phyloP scores from a whole-genome alignment of 2,797 vertebrate genomes.

The Tenualosa ilisha region DNA sequence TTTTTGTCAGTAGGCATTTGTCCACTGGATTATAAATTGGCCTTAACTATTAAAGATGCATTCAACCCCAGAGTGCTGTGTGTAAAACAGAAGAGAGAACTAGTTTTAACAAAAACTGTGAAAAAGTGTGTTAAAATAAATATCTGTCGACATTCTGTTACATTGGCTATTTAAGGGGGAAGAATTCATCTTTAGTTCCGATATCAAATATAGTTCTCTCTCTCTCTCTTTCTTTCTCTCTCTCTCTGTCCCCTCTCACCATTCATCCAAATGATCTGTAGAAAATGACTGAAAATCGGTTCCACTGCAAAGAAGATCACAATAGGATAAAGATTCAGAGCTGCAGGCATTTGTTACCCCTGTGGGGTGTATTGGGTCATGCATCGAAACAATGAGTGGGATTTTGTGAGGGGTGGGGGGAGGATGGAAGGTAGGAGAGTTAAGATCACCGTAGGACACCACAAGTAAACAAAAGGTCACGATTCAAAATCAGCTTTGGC shows the following conservation, averaged over 20 bases:
- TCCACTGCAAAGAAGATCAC: conserved; percentile 5
- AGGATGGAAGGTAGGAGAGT: neutral
- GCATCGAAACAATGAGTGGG: conserved; percentile 4
- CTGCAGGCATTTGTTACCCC: neutral
- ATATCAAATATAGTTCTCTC: neutral
- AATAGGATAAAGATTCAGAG: conserved; percentile 7
- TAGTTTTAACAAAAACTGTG: too few species aligned
- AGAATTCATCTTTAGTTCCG: neutral
- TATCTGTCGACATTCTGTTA: neutral
- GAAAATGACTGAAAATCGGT: neutral
- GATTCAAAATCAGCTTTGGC: neutral
- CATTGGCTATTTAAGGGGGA: neutral
- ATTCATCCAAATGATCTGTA: neutral
- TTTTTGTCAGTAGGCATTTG: neutral
- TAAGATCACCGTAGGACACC: neutral
- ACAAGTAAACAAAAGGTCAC: neutral
- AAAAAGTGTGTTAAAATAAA: too few species aligned
- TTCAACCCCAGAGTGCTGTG: neutral
- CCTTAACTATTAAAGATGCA: neutral
- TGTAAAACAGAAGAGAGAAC: neutral
- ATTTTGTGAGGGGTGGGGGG: neutral
- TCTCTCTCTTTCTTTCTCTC: neutral
- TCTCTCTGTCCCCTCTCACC: neutral
- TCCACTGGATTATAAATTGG: conserved; percentile 10
- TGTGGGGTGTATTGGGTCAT: neutral